Evolutionary conservation across 2,888 invertebrate species (phyloP), one percentile per base, ranked within the genome.

Genomic region (Drosophila mercatorum): DNA sequence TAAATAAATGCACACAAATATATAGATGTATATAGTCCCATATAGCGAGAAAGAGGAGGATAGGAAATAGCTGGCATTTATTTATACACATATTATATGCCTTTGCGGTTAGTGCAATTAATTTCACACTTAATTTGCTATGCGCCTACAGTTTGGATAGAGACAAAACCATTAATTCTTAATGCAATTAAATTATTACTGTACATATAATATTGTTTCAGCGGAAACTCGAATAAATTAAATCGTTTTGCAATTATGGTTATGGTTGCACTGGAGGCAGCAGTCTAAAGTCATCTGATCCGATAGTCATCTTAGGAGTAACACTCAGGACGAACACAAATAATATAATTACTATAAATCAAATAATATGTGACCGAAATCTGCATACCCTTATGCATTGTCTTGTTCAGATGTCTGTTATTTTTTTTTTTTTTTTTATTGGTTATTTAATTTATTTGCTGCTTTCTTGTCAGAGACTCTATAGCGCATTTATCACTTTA

Each of bases 91-190:
- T 52, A 51, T 22, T 51, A 51, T 12, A 53, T 38, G 14, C 10
- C 26, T 5, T 28, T 53, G 53, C 53, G 53, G 38, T 26, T 26
- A 36, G 36, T 40, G 53, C 53, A 53, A 53, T 71, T 75, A 67
- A 75, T 74, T 74, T 71, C 59, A 62, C 64, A 59, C 61, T 56
- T 71, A 71, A 75, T 74, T 70, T 64, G 58, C n/a, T 46, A 61
- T 53, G 14, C 63, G 11, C 53, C 40, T 14, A 40, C 40, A n/a
- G 2, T 40, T 40, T 10, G 34, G 38, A 57, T 34, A 46, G 34
- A 55, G 34, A 55, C 62, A 34, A 47, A 62, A 40, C 43, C 49
- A 73, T 63, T 73, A 62, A 69, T 57, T 52, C 26, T 26, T 57
- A 73, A 66, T 57, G 60, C 5, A 40, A 53, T 53, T 40, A 53